Evolutionary conservation across 2,797 vertebrate species (phyloP).

Genomic region (Argyrosomus regius): DNA sequence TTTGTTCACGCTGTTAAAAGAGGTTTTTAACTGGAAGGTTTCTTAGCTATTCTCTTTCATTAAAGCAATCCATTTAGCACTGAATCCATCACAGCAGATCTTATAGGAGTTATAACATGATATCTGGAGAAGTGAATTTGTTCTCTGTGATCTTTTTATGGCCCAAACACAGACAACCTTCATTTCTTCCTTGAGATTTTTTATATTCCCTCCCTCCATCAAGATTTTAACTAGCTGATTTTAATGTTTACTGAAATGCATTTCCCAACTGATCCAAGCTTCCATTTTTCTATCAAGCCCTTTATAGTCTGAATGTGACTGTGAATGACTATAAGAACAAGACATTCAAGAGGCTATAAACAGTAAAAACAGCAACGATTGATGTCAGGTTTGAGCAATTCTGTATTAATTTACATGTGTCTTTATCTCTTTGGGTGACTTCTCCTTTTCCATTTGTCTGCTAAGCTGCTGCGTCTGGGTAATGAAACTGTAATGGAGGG

Average conservation of each 20-base stretch:
- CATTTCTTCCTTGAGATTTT: neutral
- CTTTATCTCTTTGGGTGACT: slow-evolving; percentile 53
- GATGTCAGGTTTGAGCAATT: slow-evolving; percentile 28
- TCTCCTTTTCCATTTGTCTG: slow-evolving; percentile 56
- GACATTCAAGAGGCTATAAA: slow-evolving; percentile 40
- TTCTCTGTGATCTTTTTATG: neutral
- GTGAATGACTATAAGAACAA: slow-evolving; percentile 26
- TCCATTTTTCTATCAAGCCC: slow-evolving; percentile 3
- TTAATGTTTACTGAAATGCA: slow-evolving; percentile 16
- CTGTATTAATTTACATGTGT: slow-evolving; percentile 48
- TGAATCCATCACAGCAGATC: neutral
- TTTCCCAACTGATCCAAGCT: slow-evolving; percentile 2
- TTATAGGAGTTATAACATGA: neutral
- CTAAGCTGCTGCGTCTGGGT: slow-evolving; percentile 57
- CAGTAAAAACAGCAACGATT: slow-evolving; percentile 36
- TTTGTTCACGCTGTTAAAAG: neutral
- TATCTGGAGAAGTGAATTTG: neutral
- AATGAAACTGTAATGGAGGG: slow-evolving; percentile 55
- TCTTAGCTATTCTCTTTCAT: neutral
- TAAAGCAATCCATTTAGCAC: neutral
- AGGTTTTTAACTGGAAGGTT: neutral
- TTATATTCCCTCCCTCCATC: neutral
- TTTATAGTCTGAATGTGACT: slow-evolving; percentile 24
- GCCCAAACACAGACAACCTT: neutral
- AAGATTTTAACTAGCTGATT: neutral